Evolutionary conservation across 2,797 vertebrate species (phyloP).

Genomic region (Chanos chanos): DNA sequence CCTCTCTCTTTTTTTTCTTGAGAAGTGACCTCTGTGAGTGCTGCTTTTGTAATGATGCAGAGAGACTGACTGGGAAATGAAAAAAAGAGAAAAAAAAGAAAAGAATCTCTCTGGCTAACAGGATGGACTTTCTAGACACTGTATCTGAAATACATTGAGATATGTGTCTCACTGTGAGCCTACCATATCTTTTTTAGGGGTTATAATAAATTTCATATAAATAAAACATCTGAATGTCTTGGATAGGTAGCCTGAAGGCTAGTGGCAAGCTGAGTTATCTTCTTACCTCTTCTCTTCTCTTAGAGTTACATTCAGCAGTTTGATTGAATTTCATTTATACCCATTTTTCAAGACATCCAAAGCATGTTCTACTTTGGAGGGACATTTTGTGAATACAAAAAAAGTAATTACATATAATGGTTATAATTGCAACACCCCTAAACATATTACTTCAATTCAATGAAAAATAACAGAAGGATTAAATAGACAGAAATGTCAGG

Average conservation of each 20-base stretch:
- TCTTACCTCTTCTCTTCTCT: background rate
- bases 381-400: no score
- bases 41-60: slow-evolving; percentile 70
- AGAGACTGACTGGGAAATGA: slow-evolving; percentile 60
- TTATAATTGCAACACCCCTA: no score
- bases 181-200: slow-evolving; percentile 65
- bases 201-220: slow-evolving; percentile 63
- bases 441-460: no score
- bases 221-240: slow-evolving; percentile 70
- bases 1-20: no score
- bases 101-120: no score
- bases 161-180: slow-evolving; percentile 70
- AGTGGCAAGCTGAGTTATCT: background rate
- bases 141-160: slow-evolving; percentile 70
- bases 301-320: background rate
- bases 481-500: no score
- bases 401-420: no score
- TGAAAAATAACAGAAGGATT: no score
- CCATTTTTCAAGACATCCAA: no score
- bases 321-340: background rate
- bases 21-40: slow-evolving; percentile 69
- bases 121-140: no score
- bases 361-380: no score
- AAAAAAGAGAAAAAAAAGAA: no score
- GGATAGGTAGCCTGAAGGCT: slow-evolving; percentile 63